Base-by-base conservation (phyloP, 2,113 vertebrate genomes). In the Halcyon malimbica region DNA sequence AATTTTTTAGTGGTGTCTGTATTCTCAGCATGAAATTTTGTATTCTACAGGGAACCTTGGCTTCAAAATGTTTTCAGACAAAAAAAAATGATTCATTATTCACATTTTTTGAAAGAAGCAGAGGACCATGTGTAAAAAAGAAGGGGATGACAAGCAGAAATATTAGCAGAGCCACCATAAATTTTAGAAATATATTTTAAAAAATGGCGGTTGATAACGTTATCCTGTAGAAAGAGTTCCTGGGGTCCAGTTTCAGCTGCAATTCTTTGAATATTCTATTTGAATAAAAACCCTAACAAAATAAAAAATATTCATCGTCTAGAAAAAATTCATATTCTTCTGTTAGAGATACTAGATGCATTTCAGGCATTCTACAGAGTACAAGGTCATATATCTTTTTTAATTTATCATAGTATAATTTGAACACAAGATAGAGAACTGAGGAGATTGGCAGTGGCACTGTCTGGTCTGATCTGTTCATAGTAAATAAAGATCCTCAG, bases 391-490 rank as follows among this genome's bases (percentile, higher is more conserved):
- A 79, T 80, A 95, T 94, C 46, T 35, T 62, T 94, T 95, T 93
- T 69, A 87, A 80, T 37, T 84, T 88, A 71, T 53, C 51, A 50
- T 37, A 48, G 42, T 93, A 62, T 90, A 94, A 91, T 93, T 70
- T 95, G 60, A 92, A 81, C 46, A 88, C 19, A 88, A 86, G 84
- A 96, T 7, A 39, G 75, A 95, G 63, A 70, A 31, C 10, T 0
- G 0, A 86, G 59, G 65, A 93, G 75, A 94, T 77, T 86, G 60
- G 31, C 35, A 83, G 59, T 77, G 85, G 56, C 92, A 74, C n/a
- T 90, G 90, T 85, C 85, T 91, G 46, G 54, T 68, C 90, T 93
- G 79, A 93, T 93, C 28, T 86, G 19, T 41, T 80, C 59, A 51
- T 70, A 86, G 35, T n/a, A 96, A 94, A 86, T 83, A 88, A 82